Percentiles rank a stretch among this genome's conserved stretches.
Evolutionary conservation across 2,888 invertebrate species (phyloP).

Genomic region (Carabus problematicus): DNA sequence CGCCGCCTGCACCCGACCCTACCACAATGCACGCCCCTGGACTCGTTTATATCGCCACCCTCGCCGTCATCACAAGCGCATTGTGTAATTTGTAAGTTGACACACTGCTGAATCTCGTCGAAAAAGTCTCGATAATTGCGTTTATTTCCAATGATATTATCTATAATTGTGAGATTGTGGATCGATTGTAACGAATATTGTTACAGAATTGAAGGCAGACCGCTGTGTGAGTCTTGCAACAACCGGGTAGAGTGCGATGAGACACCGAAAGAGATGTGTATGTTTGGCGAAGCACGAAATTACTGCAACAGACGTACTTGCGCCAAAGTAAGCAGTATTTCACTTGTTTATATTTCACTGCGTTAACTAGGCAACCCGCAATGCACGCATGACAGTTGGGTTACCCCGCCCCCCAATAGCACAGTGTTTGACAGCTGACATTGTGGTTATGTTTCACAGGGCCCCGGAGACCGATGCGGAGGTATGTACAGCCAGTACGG

Average conservation of each 20-base stretch:
- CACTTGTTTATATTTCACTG: background rate
- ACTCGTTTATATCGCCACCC: conserved; percentile 39
- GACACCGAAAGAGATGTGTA: conserved; percentile 52
- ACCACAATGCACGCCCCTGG: conserved; percentile 44
- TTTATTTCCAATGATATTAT: no score
- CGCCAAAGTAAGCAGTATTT: conserved; percentile 55
- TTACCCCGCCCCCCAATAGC: no score
- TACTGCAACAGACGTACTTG: conserved; percentile 55
- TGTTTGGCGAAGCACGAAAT: conserved; percentile 56
- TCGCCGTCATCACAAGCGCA: conserved; percentile 26
- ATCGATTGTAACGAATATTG: no score
- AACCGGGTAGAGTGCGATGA: conserved; percentile 53
- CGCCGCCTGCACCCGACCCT: conserved; percentile 20
- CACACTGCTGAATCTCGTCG: background rate
- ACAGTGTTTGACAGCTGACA: background rate
- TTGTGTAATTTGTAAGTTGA: conserved; percentile 16
- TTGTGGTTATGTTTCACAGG: conserved; percentile 47
- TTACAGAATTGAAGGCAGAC: conserved; percentile 46
- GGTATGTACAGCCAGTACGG: conserved; percentile 51
- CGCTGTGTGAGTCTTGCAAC: conserved; percentile 48
- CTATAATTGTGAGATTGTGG: no score
- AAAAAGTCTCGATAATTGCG: no score
- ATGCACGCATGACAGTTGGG: no score
- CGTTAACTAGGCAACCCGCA: no score
- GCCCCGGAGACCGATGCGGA: conserved; percentile 56